Evolutionary conservation across 2,797 vertebrate genomes (phyloP).

Genomic region (Cuniculus paca): DNA sequence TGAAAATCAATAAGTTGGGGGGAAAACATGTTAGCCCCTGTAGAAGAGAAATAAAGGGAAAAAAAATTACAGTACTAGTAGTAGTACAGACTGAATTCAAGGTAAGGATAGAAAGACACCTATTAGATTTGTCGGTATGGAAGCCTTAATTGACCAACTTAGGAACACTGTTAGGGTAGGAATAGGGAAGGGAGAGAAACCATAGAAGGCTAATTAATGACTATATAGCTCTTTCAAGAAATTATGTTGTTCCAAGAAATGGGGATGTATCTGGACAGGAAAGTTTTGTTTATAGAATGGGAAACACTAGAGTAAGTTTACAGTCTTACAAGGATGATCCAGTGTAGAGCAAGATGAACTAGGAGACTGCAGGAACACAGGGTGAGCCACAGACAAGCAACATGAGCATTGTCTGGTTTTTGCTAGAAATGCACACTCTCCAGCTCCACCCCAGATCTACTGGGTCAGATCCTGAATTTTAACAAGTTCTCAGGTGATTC

Average conservation of each 20-base stretch:
- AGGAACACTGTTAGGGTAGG: neutral
- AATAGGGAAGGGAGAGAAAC: neutral
- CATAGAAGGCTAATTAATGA: neutral
- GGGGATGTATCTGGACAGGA: neutral
- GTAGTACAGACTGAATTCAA: neutral
- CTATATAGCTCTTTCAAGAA: neutral
- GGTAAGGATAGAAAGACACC: neutral
- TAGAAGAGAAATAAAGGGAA: neutral
- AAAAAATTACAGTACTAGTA: neutral
- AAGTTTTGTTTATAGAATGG: neutral
- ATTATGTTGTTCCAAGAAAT: neutral
- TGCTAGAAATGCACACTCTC: neutral
- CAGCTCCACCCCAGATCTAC: neutral
- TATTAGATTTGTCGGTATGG: neutral
- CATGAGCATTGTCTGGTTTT: neutral
- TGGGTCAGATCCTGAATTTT: neutral
- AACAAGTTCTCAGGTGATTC: neutral
- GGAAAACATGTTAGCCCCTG: neutral
- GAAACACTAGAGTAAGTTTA: neutral
- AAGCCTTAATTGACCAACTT: neutral
- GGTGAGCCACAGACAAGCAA: neutral
- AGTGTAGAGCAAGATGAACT: neutral
- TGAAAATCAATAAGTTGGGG: neutral
- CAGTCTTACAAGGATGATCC: neutral
- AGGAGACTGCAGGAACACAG: neutral